phyloP scores from a whole-genome alignment of 2,797 vertebrate genomes.

The Acestrorhynchus altus region DNA sequence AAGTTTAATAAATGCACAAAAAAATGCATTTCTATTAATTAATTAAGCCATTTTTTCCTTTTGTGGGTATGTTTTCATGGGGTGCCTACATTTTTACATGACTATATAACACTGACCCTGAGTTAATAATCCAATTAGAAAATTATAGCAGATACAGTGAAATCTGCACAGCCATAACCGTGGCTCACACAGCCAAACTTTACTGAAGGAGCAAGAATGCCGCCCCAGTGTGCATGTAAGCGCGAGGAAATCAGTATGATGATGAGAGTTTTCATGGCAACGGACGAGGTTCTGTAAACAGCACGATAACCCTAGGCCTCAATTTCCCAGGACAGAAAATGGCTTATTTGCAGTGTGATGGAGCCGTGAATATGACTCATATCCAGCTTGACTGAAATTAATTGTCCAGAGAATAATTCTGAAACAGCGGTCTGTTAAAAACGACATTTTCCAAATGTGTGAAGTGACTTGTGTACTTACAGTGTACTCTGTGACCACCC shows the following conservation, averaged over 20 bases:
- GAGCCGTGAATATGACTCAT: not conserved
- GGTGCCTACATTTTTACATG: too few species aligned
- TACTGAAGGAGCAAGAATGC: not conserved
- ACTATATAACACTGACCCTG: too few species aligned
- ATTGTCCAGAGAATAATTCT: not conserved
- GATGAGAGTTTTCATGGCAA: slow-evolving; percentile 55
- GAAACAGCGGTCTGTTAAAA: not conserved
- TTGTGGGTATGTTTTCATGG: too few species aligned
- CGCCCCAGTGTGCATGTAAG: slow-evolving; percentile 10
- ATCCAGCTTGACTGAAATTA: not conserved
- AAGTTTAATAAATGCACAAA: too few species aligned
- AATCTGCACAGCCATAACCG: not conserved
- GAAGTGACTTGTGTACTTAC: slow-evolving; percentile 12
- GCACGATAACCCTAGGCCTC: slow-evolving; percentile 18
- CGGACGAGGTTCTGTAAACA: slow-evolving; percentile 15
- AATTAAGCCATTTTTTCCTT: too few species aligned
- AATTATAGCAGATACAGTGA: not conserved
- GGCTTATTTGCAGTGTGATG: slow-evolving; percentile 11
- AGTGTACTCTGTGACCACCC: slow-evolving; percentile 86
- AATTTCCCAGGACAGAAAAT: slow-evolving; percentile 8
- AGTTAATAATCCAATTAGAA: not conserved
- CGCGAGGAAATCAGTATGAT: slow-evolving; percentile 40
- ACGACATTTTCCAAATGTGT: not conserved
- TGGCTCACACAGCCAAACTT: not conserved
- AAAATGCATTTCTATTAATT: too few species aligned